Evolutionary conservation across 2,113 vertebrate species (phyloP), one percentile per base, ranked within the genome.

Genomic region (Arvicanthis niloticus): DNA sequence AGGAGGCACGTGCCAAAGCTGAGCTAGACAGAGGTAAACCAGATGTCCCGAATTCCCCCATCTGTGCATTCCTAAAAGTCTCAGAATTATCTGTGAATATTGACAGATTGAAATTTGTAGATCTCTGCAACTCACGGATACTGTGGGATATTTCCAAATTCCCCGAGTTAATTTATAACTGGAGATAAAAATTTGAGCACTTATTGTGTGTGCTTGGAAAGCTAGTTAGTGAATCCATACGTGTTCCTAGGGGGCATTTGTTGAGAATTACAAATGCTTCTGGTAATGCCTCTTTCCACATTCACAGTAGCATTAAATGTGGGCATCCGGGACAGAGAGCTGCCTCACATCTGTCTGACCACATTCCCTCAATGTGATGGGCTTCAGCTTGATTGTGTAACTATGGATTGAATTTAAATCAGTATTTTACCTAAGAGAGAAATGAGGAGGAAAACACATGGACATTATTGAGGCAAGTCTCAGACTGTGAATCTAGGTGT

Each of bases 21-120:
- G 76, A 94, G 82, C 92, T 89, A 81, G 93, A 86, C 76, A 34
- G 84, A 53, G 42, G 94, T n/a, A 93, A 97, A 80, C 97, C 97
- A 94, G 91, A 5, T 68, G 95, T 96, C 96, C 85, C 24, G 24
- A 87, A 92, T 94, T 56, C 86, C 24, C n/a, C 13, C 15, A 6
- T 75, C 77, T 45, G 42, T 58, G 60, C 53, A 5, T 10, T 22
- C 26, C 24, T n/a, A 29, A 87, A 60, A 4, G 78, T 29, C 31
- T 21, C 10, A 3, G 75, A 86, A 70, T 87, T 87, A 87, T 62
- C 62, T 62, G 78, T 75, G 73, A 77, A 48, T 91, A 92, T 80
- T 42, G 87, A 91, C 87, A 84, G 88, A 48, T 0, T 91, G 70
- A 37, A 8, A 76, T 48, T 53, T 37, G 58, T 9, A 13, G 58